phyloP scores from a whole-genome alignment of 1,140 invertebrate genomes.

The Ooceraea biroi region DNA sequence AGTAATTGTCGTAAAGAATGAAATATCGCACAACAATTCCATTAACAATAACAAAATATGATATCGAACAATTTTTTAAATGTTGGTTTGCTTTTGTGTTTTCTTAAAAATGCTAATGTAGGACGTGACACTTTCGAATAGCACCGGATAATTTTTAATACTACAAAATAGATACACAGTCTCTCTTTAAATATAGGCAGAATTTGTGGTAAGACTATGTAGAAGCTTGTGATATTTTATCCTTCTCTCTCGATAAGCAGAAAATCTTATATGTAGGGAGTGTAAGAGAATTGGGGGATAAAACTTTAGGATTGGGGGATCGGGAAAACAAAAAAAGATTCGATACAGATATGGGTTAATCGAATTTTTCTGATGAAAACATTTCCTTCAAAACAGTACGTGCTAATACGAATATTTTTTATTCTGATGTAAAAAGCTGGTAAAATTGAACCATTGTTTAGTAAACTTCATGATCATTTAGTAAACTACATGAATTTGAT shows the following conservation, averaged over 20 bases:
- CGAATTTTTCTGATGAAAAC: neutral
- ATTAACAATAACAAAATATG: neutral
- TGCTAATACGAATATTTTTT: no score
- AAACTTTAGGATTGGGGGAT: conserved; percentile 1
- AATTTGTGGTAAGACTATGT: neutral
- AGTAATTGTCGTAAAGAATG: neutral
- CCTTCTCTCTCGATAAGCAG: neutral
- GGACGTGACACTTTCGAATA: neutral
- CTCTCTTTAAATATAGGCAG: neutral
- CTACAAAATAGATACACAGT: neutral
- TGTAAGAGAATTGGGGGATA: conserved; percentile 12
- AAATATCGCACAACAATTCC: neutral
- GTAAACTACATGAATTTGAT: no score
- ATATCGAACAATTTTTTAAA: neutral
- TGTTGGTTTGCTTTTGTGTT: neutral
- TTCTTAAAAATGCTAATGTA: no score
- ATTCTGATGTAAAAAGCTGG: neutral
- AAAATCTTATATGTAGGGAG: neutral
- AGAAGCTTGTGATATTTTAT: no score
- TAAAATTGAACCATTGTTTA: no score
- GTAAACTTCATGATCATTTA: no score
- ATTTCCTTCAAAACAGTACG: neutral
- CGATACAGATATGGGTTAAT: neutral
- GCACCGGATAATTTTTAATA: neutral
- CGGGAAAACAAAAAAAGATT: neutral